These are phyloP conservation scores for Vultur gryphus DNA, from an alignment of 2,797 vertebrate species.

Conservation along the genomic window DNA sequence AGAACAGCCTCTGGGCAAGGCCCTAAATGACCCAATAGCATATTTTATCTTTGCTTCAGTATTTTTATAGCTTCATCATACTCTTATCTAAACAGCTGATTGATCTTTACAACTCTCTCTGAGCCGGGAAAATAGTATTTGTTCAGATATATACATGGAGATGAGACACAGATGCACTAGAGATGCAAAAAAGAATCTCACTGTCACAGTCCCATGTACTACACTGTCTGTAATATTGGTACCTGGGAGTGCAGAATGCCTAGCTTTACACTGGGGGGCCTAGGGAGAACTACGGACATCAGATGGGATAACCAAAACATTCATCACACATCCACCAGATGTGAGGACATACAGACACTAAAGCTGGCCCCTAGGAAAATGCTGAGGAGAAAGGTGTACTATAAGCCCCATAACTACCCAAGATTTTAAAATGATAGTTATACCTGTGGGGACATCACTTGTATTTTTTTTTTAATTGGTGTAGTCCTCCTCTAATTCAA, in stretches of 20 bases:
- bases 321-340: neutral
- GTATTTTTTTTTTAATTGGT: neutral
- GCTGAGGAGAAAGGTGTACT: neutral
- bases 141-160: neutral
- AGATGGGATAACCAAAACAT: neutral
- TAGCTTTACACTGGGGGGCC: neutral
- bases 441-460: neutral
- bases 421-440: neutral
- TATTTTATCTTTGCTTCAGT: neutral
- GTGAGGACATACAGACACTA: neutral
- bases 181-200: neutral
- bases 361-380: neutral
- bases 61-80: neutral
- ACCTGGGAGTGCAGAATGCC: neutral
- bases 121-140: neutral
- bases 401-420: neutral
- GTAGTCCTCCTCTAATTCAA: neutral
- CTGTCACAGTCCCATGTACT: neutral
- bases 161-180: neutral
- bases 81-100: neutral
- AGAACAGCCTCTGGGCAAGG: neutral
- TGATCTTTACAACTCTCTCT: neutral
- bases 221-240: neutral
- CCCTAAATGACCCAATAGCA: neutral
- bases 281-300: neutral